phyloP scores from a whole-genome alignment of 1,140 invertebrate genomes.

The Papilio dardanus region DNA sequence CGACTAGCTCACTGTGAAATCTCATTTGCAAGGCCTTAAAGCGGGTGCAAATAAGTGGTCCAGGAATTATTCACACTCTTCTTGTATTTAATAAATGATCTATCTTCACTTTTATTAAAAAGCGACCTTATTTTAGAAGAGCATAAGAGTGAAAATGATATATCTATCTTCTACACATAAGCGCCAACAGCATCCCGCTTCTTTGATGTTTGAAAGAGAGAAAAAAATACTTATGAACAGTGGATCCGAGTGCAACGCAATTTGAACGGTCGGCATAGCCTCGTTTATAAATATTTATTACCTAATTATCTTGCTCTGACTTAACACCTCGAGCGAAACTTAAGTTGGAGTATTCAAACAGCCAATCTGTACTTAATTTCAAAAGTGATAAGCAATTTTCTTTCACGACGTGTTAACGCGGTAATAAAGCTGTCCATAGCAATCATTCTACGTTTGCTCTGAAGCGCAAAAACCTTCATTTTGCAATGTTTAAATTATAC shows the following conservation, averaged over 20 bases:
- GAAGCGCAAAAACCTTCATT: slow-evolving; percentile 44
- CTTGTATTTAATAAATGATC: slow-evolving; percentile 35
- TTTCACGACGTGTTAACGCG: slow-evolving; percentile 52
- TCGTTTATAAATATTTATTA: slow-evolving; percentile 79
- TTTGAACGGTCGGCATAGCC: slow-evolving; percentile 57
- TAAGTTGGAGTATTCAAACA: slow-evolving; percentile 46
- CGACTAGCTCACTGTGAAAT: slow-evolving; percentile 64
- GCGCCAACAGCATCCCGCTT: slow-evolving; percentile 33
- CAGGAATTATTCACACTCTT: slow-evolving; percentile 64
- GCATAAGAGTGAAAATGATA: not conserved
- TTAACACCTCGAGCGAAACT: slow-evolving; percentile 56
- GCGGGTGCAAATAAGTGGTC: slow-evolving; percentile 64
- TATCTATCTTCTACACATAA: slow-evolving; percentile 6
- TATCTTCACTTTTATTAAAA: not conserved
- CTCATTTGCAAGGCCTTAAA: slow-evolving; percentile 56
- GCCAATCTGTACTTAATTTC: slow-evolving; percentile 36
- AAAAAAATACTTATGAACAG: slow-evolving; percentile 45
- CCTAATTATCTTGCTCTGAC: slow-evolving; percentile 64
- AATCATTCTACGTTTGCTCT: slow-evolving; percentile 48
- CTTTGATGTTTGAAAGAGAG: slow-evolving; percentile 57
- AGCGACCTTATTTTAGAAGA: slow-evolving; percentile 32
- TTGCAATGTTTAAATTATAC: slow-evolving; percentile 49
- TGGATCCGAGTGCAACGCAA: slow-evolving; percentile 44
- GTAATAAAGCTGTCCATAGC: slow-evolving; percentile 61
- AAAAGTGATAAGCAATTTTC: slow-evolving; percentile 40